Conservation (phyloP, 2,113 vertebrate genomes). For the Nycticebus coucang region DNA sequence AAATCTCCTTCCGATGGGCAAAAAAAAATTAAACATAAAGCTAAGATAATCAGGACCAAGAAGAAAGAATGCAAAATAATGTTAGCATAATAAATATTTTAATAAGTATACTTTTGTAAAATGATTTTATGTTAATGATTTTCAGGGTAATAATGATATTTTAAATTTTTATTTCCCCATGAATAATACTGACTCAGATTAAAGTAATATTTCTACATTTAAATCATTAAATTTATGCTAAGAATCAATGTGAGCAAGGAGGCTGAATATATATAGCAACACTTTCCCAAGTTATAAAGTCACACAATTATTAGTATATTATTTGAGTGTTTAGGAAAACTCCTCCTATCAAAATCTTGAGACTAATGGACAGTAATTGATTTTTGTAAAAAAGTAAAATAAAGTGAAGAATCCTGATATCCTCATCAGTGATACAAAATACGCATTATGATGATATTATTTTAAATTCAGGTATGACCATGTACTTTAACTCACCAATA, state of each 20-base stretch:
- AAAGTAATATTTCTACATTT: background rate
- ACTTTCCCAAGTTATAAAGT: background rate
- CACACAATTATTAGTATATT: background rate
- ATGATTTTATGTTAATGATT: background rate
- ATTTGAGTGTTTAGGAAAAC: background rate
- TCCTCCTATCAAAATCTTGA: background rate
- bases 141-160: background rate
- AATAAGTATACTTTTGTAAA: background rate
- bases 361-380: background rate
- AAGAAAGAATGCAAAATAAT: background rate
- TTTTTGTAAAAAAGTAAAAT: background rate
- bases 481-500: background rate
- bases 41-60: background rate
- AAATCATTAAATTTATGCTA: background rate
- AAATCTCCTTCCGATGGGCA: background rate
- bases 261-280: background rate
- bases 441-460: background rate
- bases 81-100: background rate
- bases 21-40: background rate
- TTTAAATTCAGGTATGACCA: background rate
- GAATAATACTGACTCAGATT: background rate
- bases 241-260: accelerated
- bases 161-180: background rate
- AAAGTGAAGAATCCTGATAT: background rate
- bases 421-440: background rate